Evolutionary conservation across 2,888 invertebrate species (phyloP), one percentile per base, ranked within the genome.

Genomic region (Drosophila nigricruria): DNA sequence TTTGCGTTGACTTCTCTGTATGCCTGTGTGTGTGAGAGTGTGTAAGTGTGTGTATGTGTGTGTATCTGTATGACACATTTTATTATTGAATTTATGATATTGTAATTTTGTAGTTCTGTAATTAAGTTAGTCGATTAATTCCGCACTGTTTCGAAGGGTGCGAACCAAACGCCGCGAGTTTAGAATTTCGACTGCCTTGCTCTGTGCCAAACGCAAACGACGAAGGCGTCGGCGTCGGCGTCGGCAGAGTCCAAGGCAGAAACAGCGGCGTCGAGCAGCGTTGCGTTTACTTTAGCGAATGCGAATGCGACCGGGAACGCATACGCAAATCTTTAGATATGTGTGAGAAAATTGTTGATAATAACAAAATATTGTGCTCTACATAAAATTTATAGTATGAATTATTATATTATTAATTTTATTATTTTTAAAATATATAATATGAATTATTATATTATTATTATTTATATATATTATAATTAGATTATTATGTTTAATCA

Each of bases 121-220:
- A 56, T 62, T 38, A 59, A 3, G 14, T 20, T n/a, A 36, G 42
- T 58, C 59, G 27, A 67, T 40, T 49, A 40, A 59, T 53, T 62
- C 73, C 56, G 65, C 67, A 72, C 58, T 40, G 53, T 45, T 49
- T 50, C 16, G 50, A 47, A 50, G 62, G 36, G 63, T 53, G 75
- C 73, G 74, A 87, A 81, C 91, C 80, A 75, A 64, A 80, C 91
- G 61, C 77, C 64, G 64, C 81, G 80, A 87, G 74, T 76, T 79
- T 67, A 84, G 78, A 90, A 91, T 74, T 72, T 81, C 81, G 79
- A 91, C 89, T 90, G 74, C 47, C 62, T 54, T 45, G 61, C 36
- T 36, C 25, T 36, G 16, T 36, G 36, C 38, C 47, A 16, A 25
- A 58, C 9, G 57, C 40, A 25, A 42, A 30, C 50, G 20, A 4